Percentiles rank a stretch among this genome's conserved stretches.
Conservation (phyloP, 2,888 invertebrate species). For the Endomychus coccineus region DNA sequence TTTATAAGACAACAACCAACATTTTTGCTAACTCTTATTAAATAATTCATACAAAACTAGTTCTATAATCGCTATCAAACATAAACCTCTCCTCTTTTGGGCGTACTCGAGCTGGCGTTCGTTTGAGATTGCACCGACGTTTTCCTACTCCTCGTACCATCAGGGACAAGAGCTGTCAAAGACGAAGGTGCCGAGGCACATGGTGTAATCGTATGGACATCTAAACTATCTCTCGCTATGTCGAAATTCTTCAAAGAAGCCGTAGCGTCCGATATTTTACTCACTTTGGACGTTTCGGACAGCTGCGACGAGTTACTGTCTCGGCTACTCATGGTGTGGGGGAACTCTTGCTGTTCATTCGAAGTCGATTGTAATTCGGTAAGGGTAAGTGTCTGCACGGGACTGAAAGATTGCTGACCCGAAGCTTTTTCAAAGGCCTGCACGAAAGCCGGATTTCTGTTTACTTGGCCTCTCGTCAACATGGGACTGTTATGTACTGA, state of each 20-base stretch:
- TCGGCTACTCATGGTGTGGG: slow-evolving; percentile 23
- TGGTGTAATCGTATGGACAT: slow-evolving; percentile 22
- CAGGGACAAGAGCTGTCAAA: slow-evolving; percentile 23
- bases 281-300: slow-evolving; percentile 36
- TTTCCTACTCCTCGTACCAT: slow-evolving; percentile 40
- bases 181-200: slow-evolving; percentile 30
- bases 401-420: slow-evolving; percentile 31
- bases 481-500: slow-evolving; percentile 48
- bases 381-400: slow-evolving; percentile 24
- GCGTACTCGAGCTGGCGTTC: slow-evolving; percentile 34
- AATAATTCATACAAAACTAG: too few relatives aligned
- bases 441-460: slow-evolving; percentile 28
- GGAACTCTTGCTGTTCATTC: slow-evolving; percentile 15
- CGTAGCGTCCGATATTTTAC: slow-evolving; percentile 37
- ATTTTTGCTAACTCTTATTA: too few relatives aligned
- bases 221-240: slow-evolving; percentile 27
- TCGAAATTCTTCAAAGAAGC: slow-evolving; percentile 25
- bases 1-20: too few relatives aligned
- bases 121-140: slow-evolving; percentile 43
- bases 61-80: slow-evolving; percentile 43
- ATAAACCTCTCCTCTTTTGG: slow-evolving; percentile 51
- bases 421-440: slow-evolving; percentile 30
- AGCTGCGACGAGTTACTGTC: slow-evolving; percentile 38
- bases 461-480: slow-evolving; percentile 28
- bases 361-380: slow-evolving; percentile 33